Conservation (phyloP, 2,888 invertebrate species). For the Lithosia quadra region DNA sequence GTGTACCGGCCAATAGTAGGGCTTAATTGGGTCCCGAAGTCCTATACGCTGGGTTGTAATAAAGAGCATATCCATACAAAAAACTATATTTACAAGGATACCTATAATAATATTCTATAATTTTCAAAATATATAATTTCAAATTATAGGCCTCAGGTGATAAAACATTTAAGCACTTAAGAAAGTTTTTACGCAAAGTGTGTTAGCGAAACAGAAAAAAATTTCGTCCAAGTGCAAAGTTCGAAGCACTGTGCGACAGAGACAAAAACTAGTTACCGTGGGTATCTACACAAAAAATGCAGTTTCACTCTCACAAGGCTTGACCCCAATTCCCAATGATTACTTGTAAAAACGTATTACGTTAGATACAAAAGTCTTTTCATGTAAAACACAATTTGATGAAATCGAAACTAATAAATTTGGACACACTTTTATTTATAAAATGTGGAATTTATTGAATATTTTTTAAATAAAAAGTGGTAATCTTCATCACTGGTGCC, state of each 20-base stretch:
- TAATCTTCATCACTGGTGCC: constrained; percentile 64
- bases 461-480: constrained; percentile 54
- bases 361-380: constrained; percentile 21
- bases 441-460: background rate
- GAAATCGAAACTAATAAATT: constrained; percentile 6
- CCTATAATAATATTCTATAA: too few species aligned
- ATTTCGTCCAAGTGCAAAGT: constrained; percentile 37
- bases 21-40: too few species aligned
- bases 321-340: constrained; percentile 57
- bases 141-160: background rate
- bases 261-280: constrained; percentile 23
- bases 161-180: constrained; percentile 9
- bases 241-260: constrained; percentile 45
- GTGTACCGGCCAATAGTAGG: too few species aligned
- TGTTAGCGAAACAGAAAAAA: constrained; percentile 31
- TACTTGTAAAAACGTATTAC: constrained; percentile 39
- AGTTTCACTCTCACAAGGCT: constrained; percentile 67
- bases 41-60: too few species aligned
- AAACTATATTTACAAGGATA: too few species aligned
- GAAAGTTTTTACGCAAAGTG: constrained; percentile 30
- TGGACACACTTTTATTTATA: constrained; percentile 14
- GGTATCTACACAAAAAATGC: constrained; percentile 60
- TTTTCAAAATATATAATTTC: background rate
- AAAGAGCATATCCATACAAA: too few species aligned
- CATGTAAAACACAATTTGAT: background rate